phyloP scores from a whole-genome alignment of 2,888 invertebrate species.

The Hylaea fasciaria region DNA sequence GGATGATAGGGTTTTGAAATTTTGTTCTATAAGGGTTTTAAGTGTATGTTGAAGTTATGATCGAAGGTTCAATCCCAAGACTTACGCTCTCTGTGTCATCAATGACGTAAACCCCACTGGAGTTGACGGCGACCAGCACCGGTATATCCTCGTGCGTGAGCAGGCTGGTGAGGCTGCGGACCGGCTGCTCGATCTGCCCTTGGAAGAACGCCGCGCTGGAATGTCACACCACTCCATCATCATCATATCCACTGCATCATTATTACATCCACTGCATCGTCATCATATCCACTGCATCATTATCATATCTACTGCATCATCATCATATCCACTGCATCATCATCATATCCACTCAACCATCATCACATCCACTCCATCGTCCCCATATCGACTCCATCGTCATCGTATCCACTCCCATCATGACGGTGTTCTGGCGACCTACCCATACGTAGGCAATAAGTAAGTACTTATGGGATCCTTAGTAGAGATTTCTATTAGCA shows the following conservation, averaged over 20 bases:
- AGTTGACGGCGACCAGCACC: slow-evolving; percentile 95
- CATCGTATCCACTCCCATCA: not conserved
- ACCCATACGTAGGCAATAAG: not conserved
- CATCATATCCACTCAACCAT: no score
- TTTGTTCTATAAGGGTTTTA: no score
- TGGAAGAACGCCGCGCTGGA: slow-evolving; percentile 95
- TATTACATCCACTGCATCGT: not conserved
- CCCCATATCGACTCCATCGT: not conserved
- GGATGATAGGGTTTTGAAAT: no score
- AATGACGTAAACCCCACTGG: slow-evolving; percentile 92
- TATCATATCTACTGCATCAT: not conserved
- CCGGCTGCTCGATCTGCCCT: slow-evolving; percentile 97
- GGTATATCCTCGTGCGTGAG: slow-evolving; percentile 94
- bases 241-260: not conserved
- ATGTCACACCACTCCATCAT: not conserved
- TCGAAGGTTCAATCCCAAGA: slow-evolving; percentile 39
- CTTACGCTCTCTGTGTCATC: slow-evolving; percentile 93
- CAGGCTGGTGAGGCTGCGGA: slow-evolving; percentile 92
- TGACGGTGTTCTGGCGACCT: no score
- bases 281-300: not conserved
- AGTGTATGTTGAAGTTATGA: not conserved
- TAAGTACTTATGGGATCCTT: no score
- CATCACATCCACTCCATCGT: not conserved
- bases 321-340: not conserved
- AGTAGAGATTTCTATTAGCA: no score